phyloP scores from a whole-genome alignment of 2,888 invertebrate genomes.

The Pristionchus exspectatus region DNA sequence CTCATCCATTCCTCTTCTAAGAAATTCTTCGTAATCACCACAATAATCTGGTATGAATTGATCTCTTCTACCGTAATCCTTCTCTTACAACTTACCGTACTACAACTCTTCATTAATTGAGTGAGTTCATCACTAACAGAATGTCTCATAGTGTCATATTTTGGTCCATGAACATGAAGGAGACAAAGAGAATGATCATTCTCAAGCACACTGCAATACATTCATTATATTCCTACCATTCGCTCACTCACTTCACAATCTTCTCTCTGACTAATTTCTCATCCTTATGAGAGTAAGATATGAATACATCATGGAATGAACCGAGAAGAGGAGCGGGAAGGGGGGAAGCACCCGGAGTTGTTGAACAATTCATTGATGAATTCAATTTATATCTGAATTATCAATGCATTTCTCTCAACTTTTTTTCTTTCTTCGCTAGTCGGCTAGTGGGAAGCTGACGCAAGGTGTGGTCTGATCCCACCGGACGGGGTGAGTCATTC shows the following conservation, averaged over 20 bases:
- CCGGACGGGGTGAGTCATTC: no score
- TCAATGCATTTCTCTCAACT: not conserved
- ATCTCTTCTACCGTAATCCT: not conserved
- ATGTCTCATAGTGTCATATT: constrained; percentile 57
- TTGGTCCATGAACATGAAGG: constrained; percentile 83
- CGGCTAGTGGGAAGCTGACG: no score
- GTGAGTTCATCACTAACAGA: constrained; percentile 42
- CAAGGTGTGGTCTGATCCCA: no score
- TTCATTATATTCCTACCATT: not conserved
- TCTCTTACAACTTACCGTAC: constrained; percentile 1
- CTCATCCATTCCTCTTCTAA: constrained; percentile 93
- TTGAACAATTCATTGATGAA: constrained; percentile 74
- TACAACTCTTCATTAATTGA: constrained; percentile 9
- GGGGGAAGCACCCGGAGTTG: constrained; percentile 70
- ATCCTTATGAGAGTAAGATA: constrained; percentile 84
- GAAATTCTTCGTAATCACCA: constrained; percentile 91
- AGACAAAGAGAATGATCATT: constrained; percentile 87
- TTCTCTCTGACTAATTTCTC: constrained; percentile 71
- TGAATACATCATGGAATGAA: constrained; percentile 88
- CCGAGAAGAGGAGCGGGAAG: constrained; percentile 69
- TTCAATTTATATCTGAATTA: constrained; percentile 44
- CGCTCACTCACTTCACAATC: constrained; percentile 64
- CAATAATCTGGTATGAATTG: constrained; percentile 81
- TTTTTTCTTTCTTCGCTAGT: no score
- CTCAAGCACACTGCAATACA: constrained; percentile 66